A percentile compares a stretch with the other conserved stretches of the same genome.
These are phyloP conservation scores for Takifugu bimaculatus DNA, from an alignment of 2,113 vertebrate species.

Conservation along the genomic window DNA sequence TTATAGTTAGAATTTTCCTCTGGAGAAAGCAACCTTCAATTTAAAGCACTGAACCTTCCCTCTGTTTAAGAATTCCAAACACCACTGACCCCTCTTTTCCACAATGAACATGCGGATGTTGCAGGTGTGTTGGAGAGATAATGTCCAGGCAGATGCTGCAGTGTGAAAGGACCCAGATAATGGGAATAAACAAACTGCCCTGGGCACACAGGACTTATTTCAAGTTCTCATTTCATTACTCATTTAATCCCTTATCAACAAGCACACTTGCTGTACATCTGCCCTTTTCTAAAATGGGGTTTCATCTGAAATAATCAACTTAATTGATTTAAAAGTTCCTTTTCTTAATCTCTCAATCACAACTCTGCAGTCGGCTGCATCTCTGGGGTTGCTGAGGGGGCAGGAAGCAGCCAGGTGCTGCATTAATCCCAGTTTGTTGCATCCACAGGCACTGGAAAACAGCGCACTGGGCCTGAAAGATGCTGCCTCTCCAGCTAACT, in stretches of 20 bases:
- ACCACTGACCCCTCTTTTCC: slow-evolving; percentile 2
- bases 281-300: too few relatives aligned
- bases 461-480: not conserved
- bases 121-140: slow-evolving; percentile 47
- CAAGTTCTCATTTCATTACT: not conserved
- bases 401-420: slow-evolving; percentile 35
- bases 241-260: slow-evolving; percentile 12
- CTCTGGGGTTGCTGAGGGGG: slow-evolving; percentile 41
- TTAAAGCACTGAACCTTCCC: not conserved
- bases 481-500: slow-evolving; percentile 4
- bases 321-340: too few relatives aligned
- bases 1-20: slow-evolving; percentile 7
- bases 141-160: slow-evolving; percentile 10
- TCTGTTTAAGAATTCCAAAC: not conserved
- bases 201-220: not conserved
- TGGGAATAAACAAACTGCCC: slow-evolving; percentile 6
- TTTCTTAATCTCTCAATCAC: not conserved
- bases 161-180: slow-evolving; percentile 19
- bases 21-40: not conserved
- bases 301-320: too few relatives aligned
- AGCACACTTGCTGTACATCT: not conserved
- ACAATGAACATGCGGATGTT: slow-evolving; percentile 8
- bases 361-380: slow-evolving; percentile 6
- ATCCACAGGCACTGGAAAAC: slow-evolving; percentile 28
- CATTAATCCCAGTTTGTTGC: slow-evolving; percentile 32